phyloP scores from a whole-genome alignment of 2,797 vertebrate genomes.

The Aulostomus chinensis region DNA sequence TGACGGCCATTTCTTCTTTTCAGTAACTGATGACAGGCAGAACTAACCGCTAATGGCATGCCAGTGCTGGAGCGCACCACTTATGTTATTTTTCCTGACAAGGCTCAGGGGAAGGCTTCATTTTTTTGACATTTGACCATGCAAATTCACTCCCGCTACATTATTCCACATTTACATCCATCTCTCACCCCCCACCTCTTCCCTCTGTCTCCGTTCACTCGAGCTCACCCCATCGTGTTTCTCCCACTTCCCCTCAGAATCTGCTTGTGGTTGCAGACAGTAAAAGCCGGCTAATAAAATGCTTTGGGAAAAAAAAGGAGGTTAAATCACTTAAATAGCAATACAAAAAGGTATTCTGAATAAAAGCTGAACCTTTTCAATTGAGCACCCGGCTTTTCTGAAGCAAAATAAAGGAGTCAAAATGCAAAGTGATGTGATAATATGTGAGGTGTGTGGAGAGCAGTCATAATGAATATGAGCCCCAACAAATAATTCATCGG shows the following conservation, averaged over 20 bases:
- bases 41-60: constrained; percentile 97
- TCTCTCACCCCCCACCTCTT: constrained; percentile 52
- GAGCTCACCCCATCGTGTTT: constrained; percentile 27
- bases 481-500: constrained; percentile 65
- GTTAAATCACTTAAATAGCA: constrained; percentile 82
- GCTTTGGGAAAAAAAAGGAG: constrained; percentile 53
- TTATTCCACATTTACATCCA: constrained; percentile 99
- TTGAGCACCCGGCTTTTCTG: constrained; percentile 62
- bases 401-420: constrained; percentile 49
- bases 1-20: constrained; percentile 90
- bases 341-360: constrained; percentile 83
- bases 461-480: constrained; percentile 34
- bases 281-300: constrained; percentile 89
- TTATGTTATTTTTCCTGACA: constrained; percentile 98
- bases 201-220: constrained; percentile 54
- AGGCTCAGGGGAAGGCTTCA: constrained; percentile 97
- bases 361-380: constrained; percentile 66
- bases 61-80: constrained; percentile 91
- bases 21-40: constrained; percentile 96
- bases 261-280: constrained; percentile 79
- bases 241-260: constrained; percentile 40
- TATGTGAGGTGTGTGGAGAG: constrained; percentile 31
- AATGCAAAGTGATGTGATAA: constrained; percentile 47
- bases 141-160: constrained; percentile 99
- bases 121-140: constrained; percentile 99